Base-by-base conservation (phyloP, 2,113 vertebrate genomes). In the Corythaeola cristata region DNA sequence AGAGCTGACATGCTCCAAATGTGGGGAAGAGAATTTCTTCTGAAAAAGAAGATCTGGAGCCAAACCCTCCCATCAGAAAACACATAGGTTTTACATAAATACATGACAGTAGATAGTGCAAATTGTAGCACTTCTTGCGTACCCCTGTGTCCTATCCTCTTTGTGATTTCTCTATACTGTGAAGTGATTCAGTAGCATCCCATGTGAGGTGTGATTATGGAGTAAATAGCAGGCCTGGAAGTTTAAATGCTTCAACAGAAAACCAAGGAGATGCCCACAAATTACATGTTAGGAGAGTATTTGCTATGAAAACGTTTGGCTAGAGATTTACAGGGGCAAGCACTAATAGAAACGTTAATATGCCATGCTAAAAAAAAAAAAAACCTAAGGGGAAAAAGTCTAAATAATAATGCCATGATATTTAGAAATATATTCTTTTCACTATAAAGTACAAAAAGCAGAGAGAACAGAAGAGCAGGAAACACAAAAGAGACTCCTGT, bases 351-450 rank as follows among this genome's bases (percentile, higher is more conserved):
- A 86, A 79, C 7, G 1, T 7, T 8, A 67, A 62, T 58, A 74
- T 5, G 5, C 9, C 22, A 56, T 53, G 12, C 47, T 33, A 20
- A 15, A 55, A 52, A 39, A 53, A 15, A 55, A 52, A 39, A 53
- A 3, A 11, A 68, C 8, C 4, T 73, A 60, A 74, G 5, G 5
- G 3, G 11, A 0, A 0, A 37, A 93, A 69, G 12, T 22, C 47
- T 59, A 84, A 76, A 49, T 45, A 78, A 35, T 37, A 83, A 32
- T 5, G 1, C 16, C 14, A 28, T 21, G 12, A 9, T 77, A 66
- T 45, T 82, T 83, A 9, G 52, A 94, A 93, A 49, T 23, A 2
- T 5, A 21, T 81, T 90, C 2, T 45, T 81, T 87, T 55, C 64
- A 35, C 41, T 63, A 9, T 7, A 33, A 20, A 39, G 12, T 39